Base-by-base conservation (phyloP, 2,888 invertebrate species). In the Ophion ellenae region DNA sequence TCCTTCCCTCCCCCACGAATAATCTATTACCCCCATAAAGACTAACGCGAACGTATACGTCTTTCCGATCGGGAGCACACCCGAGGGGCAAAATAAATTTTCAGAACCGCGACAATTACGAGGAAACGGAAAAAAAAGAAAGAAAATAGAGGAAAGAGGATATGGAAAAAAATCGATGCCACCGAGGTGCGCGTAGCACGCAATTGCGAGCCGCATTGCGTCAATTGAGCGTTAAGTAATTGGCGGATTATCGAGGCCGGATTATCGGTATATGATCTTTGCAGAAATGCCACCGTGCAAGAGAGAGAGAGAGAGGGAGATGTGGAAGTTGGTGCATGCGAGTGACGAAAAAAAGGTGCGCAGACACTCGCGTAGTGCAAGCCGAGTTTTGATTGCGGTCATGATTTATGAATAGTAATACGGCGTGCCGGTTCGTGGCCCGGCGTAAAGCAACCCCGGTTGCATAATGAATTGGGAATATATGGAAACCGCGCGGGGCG, bases 331-430 rank as follows among this genome's bases (percentile, higher is more conserved):
- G 17, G 45, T 40, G 40, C 40, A 40, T 7, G 9, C 40, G 9
- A 59, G 45, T 14, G 9, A n/a, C 24, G 40, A 71, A 47, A 66
- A 66, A 32, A n/a, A 17, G n/a, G 40, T 47, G 40, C 59, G 28
- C 59, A 66, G 32, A 73, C 32, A 32, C 32, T 77, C 69, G 17
- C 57, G 57, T 57, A 40, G 57, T 17, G 73, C 69, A 59, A 85
- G 80, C 85, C 73, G 83, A 83, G 85, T 85, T 83, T 83, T 85
- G 83, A 85, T 83, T 85, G 85, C 77, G 83, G 83, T 83, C 83
- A 83, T 85, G 80, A 85, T 77, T 85, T 83, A 85, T 85, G 85
- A 85, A 85, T 85, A 85, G 80, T 85, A 83, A 85, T 80, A 80
- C 83, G 66, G 64, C 79, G 71, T 53, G 59, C 61, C 36, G 67